These are phyloP conservation scores for Apis dorsata DNA, from an alignment of 1,140 invertebrate species.

Conservation along the genomic window DNA sequence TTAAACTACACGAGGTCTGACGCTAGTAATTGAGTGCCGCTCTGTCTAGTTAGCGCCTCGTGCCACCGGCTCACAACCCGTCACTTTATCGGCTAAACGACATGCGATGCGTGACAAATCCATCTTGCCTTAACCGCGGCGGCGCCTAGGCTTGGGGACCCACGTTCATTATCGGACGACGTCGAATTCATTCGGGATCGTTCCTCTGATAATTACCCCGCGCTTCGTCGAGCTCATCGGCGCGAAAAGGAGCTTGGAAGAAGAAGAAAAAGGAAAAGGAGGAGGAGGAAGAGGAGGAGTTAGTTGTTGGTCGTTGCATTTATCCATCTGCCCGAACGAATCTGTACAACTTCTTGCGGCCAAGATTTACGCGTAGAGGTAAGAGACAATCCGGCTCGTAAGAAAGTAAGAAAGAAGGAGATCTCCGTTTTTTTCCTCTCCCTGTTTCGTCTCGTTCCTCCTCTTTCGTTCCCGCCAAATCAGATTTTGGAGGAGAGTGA, in stretches of 20 bases:
- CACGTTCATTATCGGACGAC: slow-evolving; percentile 58
- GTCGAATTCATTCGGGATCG: no score
- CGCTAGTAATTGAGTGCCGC: slow-evolving; percentile 80
- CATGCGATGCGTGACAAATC: slow-evolving; percentile 78
- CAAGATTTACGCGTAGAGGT: no score
- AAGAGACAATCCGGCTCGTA: no score
- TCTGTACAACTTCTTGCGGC: no score
- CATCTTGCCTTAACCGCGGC: slow-evolving; percentile 72
- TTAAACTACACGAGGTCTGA: slow-evolving; percentile 79
- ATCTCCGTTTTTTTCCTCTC: slow-evolving; percentile 42
- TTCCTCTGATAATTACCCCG: neutral
- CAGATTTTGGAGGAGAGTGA: neutral
- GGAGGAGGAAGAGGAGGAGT: no score
- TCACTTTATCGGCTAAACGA: slow-evolving; percentile 77
- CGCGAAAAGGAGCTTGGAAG: no score
- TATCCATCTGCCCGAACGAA: no score
- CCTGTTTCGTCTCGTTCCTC: slow-evolving; percentile 49
- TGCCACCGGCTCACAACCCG: slow-evolving; percentile 69
- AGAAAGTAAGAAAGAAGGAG: slow-evolving; percentile 12
- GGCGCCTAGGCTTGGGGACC: slow-evolving; percentile 52
- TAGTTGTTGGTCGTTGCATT: no score
- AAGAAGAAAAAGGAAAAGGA: no score
- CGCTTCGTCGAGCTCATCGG: slow-evolving; percentile 56
- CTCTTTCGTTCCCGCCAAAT: neutral
- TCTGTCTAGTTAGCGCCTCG: slow-evolving; percentile 78